Evolutionary conservation across 2,797 vertebrate genomes (phyloP), one percentile per base, ranked within the genome.

Genomic region (Chromis chromis): DNA sequence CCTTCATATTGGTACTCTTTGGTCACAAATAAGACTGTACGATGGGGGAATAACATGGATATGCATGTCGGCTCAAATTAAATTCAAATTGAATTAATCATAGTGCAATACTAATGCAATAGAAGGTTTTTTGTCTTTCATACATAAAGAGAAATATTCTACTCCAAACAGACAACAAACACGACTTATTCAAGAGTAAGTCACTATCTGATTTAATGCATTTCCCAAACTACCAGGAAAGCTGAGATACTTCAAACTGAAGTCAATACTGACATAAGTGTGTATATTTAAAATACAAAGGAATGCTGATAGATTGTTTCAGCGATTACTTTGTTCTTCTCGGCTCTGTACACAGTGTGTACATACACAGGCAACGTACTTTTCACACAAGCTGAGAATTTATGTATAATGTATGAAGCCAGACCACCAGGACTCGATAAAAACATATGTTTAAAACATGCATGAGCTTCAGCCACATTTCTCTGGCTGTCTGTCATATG

Each of bases 401-500:
- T 44, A 86, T 90, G 21, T 83, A 84, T 86, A 46, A 88, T 85
- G 39, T 22, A 82, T 78, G 61, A 33, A 50, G 60, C n/a, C 42
- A 52, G 69, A 81, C 69, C 46, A 58, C 65, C 27, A 31, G 42
- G 52, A 70, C 60, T 70, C 66, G 40, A 50, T 73, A 65, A 76
- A 65, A 77, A 84, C 77, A 84, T 60, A 76, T 48, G 25, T 70
- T 73, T 86, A 70, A 88, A 89, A 84, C 68, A 76, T 86, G 31
- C 24, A 84, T 83, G 73, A 88, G 70, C 36, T 33, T 74, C 21
- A 53, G 67, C 65, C 55, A 65, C 54, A 42, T 63, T 60, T 56
- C 59, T 27, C n/a, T 36, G 16, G 49, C 62, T 22, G 21, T 40
- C 39, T 74, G 52, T 53, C 56, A 61, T 65, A 19, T 54, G 22